Conservation (phyloP, 2,113 vertebrate genomes). For the Odontophorus gujanensis region DNA sequence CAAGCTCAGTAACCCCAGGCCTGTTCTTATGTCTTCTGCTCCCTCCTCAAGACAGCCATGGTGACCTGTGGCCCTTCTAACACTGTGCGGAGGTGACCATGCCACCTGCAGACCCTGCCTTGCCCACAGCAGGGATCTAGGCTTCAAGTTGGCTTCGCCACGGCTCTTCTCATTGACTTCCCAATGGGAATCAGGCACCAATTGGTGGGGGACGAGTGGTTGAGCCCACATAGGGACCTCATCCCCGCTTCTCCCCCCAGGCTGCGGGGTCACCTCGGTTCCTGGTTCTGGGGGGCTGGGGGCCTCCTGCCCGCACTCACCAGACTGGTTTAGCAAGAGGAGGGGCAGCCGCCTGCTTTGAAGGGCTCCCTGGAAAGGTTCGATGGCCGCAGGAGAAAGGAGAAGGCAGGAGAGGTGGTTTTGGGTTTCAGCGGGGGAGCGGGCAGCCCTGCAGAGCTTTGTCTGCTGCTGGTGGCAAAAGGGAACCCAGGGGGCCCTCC, state of each 20-base stretch:
- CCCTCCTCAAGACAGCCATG: not conserved
- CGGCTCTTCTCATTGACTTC: not conserved
- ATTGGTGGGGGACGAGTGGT: fast-evolving
- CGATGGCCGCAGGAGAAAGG: conserved; percentile 41
- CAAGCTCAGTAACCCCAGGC: not conserved
- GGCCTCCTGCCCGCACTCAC: not conserved
- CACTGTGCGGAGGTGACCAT: not conserved
- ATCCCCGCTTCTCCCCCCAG: not conserved
- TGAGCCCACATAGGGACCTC: fast-evolving
- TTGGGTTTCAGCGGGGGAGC: conserved; percentile 41
- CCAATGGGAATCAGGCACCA: not conserved
- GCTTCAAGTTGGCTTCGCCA: not conserved
- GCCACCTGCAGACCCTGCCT: not conserved
- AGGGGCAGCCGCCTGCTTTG: conserved; percentile 13
- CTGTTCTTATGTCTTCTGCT: not conserved
- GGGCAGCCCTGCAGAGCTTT: not conserved
- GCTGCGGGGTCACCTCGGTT: not conserved
- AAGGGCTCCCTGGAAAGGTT: conserved; percentile 37
- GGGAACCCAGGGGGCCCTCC: not conserved
- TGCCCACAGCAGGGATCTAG: not conserved
- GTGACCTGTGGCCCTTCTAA: not conserved
- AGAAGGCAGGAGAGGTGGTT: conserved; percentile 40
- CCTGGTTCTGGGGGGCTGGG: not conserved
- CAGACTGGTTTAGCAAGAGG: conserved; percentile 63
- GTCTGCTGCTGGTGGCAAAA: not conserved